Evolutionary conservation across 2,113 vertebrate species (phyloP).

Genomic region (Halcyon malimbica): DNA sequence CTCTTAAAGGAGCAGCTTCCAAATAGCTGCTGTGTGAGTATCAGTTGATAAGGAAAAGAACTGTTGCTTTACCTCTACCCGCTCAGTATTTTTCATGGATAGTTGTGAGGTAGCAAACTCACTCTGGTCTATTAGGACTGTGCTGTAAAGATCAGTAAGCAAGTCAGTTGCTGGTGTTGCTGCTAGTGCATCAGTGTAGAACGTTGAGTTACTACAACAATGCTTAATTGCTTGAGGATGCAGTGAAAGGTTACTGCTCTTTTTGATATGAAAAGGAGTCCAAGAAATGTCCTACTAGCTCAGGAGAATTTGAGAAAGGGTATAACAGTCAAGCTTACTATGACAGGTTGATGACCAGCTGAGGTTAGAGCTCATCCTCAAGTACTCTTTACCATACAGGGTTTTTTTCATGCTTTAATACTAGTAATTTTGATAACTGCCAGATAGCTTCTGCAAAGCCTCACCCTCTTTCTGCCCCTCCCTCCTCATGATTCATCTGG

Average conservation of each 20-base stretch:
- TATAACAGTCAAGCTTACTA: not conserved
- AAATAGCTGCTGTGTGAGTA: not conserved
- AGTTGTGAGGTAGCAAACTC: not conserved
- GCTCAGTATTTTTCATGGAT: not conserved
- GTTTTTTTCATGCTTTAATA: not conserved
- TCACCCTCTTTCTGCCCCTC: not conserved
- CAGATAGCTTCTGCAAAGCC: not conserved
- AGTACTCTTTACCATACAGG: not conserved
- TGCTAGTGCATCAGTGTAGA: not conserved
- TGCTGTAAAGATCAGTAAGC: not conserved
- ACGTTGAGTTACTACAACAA: not conserved
- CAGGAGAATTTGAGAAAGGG: not conserved
- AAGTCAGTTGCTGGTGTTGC: not conserved
- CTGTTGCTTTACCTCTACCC: not conserved
- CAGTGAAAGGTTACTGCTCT: not conserved
- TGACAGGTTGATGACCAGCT: not conserved
- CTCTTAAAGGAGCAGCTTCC: slow-evolving; percentile 26
- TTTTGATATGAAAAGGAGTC: not conserved
- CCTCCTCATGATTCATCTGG: not conserved
- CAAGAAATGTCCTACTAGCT: not conserved
- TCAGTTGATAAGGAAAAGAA: not conserved
- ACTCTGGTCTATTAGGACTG: not conserved
- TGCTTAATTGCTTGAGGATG: not conserved
- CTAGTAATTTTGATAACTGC: slow-evolving; percentile 4
- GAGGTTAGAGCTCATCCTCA: not conserved